phyloP scores from a whole-genome alignment of 2,113 vertebrate genomes.

The Chionis minor region DNA sequence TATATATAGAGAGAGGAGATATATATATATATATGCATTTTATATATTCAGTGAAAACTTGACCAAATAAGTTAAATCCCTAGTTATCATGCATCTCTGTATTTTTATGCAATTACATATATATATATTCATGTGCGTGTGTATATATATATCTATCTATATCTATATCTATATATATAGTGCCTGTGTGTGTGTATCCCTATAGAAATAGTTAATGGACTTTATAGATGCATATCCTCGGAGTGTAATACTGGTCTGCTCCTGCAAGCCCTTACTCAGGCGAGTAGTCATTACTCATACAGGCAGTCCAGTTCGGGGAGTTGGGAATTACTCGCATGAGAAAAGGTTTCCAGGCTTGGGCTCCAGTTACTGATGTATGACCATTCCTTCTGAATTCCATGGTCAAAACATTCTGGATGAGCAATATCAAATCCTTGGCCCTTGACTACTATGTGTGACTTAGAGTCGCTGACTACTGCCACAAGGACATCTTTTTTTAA shows the following conservation, averaged over 20 bases:
- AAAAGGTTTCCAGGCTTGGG: constrained; percentile 61
- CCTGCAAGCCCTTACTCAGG: constrained; percentile 44
- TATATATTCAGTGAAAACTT: background rate
- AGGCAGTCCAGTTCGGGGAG: background rate
- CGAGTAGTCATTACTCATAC: background rate
- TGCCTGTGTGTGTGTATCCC: background rate
- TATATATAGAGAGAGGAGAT: background rate
- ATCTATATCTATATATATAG: background rate
- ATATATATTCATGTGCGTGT: background rate
- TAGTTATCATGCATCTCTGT: background rate
- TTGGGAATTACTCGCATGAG: constrained; percentile 17
- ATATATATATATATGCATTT: background rate
- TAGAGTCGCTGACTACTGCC: background rate
- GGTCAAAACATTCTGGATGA: constrained; percentile 32
- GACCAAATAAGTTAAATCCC: background rate
- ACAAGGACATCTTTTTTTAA: background rate
- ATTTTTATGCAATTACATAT: background rate
- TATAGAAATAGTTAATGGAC: background rate
- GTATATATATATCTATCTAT: background rate
- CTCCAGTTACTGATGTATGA: constrained; percentile 60
- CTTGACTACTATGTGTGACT: background rate
- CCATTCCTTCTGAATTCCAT: constrained; percentile 55
- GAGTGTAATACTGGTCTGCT: constrained; percentile 18
- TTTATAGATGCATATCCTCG: background rate
- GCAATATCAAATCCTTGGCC: background rate